Conservation (phyloP, 1,140 invertebrate species). For the Ceratina japonica region DNA sequence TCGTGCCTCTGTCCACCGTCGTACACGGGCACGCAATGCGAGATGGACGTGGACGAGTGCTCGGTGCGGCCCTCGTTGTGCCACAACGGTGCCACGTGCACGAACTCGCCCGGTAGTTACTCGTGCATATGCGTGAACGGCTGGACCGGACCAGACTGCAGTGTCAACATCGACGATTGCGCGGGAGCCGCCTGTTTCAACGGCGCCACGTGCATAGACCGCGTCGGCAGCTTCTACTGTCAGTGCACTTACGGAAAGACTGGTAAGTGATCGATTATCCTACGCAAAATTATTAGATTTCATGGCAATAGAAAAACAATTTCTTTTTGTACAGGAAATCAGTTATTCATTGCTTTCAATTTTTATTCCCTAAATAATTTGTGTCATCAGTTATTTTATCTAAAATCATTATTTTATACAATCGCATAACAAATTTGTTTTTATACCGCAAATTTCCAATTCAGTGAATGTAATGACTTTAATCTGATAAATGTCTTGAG, state of each 20-base stretch:
- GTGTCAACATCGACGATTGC: slow-evolving; percentile 96
- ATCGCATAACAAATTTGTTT: too few relatives aligned
- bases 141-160: slow-evolving; percentile 95
- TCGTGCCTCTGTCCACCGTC: slow-evolving; percentile 92
- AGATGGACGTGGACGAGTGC: slow-evolving; percentile 90
- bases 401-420: too few relatives aligned
- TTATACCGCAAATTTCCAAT: too few relatives aligned
- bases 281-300: too few relatives aligned
- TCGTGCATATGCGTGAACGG: slow-evolving; percentile 98
- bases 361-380: too few relatives aligned
- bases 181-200: slow-evolving; percentile 96
- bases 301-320: too few relatives aligned
- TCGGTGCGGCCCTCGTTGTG: slow-evolving; percentile 90
- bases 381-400: too few relatives aligned
- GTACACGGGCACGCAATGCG: slow-evolving; percentile 91
- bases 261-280: slow-evolving; percentile 80
- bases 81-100: slow-evolving; percentile 96
- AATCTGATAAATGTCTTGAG: too few relatives aligned
- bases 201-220: slow-evolving; percentile 97
- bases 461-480: too few relatives aligned
- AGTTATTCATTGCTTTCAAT: too few relatives aligned
- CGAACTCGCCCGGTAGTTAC: slow-evolving; percentile 93
- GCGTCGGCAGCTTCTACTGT: slow-evolving; percentile 96
- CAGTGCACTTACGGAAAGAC: slow-evolving; percentile 97
- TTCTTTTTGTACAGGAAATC: too few relatives aligned